A percentile compares a stretch with the other conserved stretches of the same genome.
phyloP scores from a whole-genome alignment of 2,888 invertebrate genomes.

The Agrypnus murinus region DNA sequence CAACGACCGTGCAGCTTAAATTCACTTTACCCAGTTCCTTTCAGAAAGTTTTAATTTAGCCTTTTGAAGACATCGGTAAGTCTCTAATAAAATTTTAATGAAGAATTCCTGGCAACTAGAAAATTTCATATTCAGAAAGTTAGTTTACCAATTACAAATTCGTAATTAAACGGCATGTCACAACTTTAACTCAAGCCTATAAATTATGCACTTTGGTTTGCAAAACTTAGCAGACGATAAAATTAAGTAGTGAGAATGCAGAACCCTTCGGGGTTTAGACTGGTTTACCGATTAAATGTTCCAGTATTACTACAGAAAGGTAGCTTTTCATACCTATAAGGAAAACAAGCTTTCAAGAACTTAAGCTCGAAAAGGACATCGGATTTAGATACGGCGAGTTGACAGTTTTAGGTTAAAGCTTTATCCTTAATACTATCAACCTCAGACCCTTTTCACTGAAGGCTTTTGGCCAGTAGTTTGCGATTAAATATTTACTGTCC shows the following conservation, averaged over 20 bases:
- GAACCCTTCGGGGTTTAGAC: neutral
- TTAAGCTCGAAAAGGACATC: constrained; percentile 42
- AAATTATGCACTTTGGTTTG: constrained; percentile 22
- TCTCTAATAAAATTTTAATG: constrained; percentile 27
- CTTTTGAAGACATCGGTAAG: constrained; percentile 28
- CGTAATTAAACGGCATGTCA: constrained; percentile 11
- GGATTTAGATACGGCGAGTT: constrained; percentile 42
- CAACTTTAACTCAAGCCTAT: neutral
- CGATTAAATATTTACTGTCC: constrained; percentile 30
- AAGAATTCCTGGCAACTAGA: constrained; percentile 8
- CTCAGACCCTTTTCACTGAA: constrained; percentile 31
- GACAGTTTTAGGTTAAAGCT: constrained; percentile 41
- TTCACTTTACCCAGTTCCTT: constrained; percentile 21
- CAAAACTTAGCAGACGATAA: constrained; percentile 17
- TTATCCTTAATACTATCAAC: constrained; percentile 37
- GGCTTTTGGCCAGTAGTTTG: constrained; percentile 22
- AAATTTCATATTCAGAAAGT: constrained; percentile 22
- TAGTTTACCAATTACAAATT: constrained; percentile 19
- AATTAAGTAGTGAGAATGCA: constrained; percentile 9
- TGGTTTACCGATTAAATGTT: constrained; percentile 32
- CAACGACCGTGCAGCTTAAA: constrained; percentile 22
- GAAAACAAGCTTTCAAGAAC: constrained; percentile 32
- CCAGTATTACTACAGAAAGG: constrained; percentile 18
- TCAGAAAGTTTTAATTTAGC: constrained; percentile 22
- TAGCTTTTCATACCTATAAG: constrained; percentile 33